These are phyloP conservation scores for Pangasius macronema DNA, from an alignment of 2,797 vertebrate genomes.

Conservation along the genomic window DNA sequence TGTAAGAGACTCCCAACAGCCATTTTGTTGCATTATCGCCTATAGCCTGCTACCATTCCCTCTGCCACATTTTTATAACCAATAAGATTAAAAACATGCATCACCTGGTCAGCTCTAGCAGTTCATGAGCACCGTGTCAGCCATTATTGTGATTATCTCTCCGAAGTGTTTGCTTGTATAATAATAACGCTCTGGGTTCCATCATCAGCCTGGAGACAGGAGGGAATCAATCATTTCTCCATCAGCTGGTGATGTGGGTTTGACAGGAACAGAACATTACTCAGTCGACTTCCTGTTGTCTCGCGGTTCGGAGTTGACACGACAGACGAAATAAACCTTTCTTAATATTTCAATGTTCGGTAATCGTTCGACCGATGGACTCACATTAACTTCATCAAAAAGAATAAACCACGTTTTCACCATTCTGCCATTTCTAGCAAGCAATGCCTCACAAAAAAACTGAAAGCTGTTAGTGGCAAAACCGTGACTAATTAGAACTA, in stretches of 20 bases:
- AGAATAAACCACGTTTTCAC: background rate
- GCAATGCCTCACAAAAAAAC: background rate
- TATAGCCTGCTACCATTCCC: background rate
- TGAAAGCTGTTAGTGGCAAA: conserved; percentile 3
- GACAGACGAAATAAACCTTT: no score
- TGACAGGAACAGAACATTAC: conserved; percentile 52
- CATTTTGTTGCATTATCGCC: background rate
- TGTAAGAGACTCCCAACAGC: background rate
- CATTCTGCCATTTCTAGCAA: background rate
- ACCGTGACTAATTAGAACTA: conserved; percentile 1
- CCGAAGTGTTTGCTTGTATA: background rate
- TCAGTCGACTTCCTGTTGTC: conserved; percentile 52
- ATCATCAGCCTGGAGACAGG: conserved; percentile 21
- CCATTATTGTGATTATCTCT: conserved; percentile 5
- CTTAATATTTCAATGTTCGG: no score
- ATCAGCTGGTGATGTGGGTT: conserved; percentile 50
- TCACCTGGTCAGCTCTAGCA: background rate
- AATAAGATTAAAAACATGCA: background rate
- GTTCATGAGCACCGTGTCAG: background rate
- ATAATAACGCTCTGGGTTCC: conserved; percentile 14
- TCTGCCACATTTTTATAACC: background rate
- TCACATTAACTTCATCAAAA: conserved; percentile 68
- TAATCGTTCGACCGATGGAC: no score
- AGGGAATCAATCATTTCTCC: conserved; percentile 72
- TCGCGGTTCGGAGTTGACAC: no score